Conservation (phyloP, 2,113 vertebrate species). For the Toxotes jaculatrix region DNA sequence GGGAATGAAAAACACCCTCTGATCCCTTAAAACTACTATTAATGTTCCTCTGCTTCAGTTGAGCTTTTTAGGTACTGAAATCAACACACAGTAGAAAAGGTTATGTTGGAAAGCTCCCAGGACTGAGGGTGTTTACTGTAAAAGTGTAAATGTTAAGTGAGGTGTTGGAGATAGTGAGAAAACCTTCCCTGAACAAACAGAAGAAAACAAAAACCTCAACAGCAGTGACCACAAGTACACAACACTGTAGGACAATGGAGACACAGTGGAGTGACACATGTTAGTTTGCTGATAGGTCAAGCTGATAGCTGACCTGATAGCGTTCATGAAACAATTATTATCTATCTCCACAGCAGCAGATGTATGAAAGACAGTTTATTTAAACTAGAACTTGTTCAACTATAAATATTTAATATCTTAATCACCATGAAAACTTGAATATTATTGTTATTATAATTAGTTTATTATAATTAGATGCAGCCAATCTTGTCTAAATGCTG, state of each 20-base stretch:
- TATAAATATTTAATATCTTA: slow-evolving; percentile 17
- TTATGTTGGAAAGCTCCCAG: neutral
- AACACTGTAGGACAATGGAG: neutral
- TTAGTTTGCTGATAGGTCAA: neutral
- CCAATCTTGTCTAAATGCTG: neutral
- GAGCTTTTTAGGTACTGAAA: neutral
- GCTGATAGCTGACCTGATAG: neutral
- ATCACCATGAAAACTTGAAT: slow-evolving; percentile 7
- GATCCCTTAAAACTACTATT: neutral
- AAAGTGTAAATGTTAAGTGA: neutral
- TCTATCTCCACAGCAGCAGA: neutral
- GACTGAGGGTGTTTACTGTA: neutral
- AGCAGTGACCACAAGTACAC: neutral
- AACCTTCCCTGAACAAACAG: slow-evolving; percentile 33
- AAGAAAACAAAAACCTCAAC: slow-evolving; percentile 18
- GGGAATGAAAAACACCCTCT: neutral
- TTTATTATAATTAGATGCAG: neutral
- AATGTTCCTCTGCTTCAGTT: neutral
- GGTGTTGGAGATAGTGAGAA: slow-evolving; percentile 13
- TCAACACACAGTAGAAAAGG: neutral
- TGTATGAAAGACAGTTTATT: neutral
- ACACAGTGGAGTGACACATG: slow-evolving; percentile 2
- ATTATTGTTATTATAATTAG: neutral
- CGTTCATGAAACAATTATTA: slow-evolving; percentile 6
- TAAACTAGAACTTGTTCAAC: neutral